Percentiles rank a stretch among this genome's conserved stretches.
These are phyloP conservation scores for Rallus limicola DNA, from an alignment of 2,113 vertebrate species.

Conservation along the genomic window DNA sequence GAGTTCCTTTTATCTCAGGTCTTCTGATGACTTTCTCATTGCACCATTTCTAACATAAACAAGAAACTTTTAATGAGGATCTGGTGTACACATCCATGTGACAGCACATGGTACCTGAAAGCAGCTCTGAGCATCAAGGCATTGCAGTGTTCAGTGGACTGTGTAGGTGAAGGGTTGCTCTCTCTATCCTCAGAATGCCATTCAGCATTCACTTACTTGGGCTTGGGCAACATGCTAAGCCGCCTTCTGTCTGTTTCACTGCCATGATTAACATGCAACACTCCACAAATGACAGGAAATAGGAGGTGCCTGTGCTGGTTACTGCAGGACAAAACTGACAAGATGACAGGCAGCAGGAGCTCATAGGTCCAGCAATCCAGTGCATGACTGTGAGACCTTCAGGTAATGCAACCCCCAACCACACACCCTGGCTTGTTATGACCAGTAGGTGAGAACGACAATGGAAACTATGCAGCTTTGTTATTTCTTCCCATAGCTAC, in stretches of 20 bases:
- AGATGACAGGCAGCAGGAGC: neutral
- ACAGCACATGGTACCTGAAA: constrained; percentile 60
- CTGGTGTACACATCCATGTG: constrained; percentile 15
- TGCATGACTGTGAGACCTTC: neutral
- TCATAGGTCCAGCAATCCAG: neutral
- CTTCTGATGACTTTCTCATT: constrained; percentile 21
- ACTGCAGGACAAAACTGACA: neutral
- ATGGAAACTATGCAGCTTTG: neutral
- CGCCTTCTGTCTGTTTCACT: neutral
- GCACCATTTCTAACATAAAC: constrained; percentile 37
- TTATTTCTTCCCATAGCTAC: neutral
- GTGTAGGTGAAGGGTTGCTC: neutral
- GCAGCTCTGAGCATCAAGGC: constrained; percentile 27
- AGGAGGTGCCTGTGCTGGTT: neutral
- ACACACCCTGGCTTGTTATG: neutral
- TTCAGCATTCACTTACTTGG: neutral
- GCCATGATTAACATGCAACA: neutral
- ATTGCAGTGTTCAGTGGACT: neutral
- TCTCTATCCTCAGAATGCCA: neutral
- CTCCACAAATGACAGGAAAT: neutral
- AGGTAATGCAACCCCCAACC: neutral
- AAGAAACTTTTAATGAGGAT: constrained; percentile 22
- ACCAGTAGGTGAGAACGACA: neutral
- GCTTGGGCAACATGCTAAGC: constrained; percentile 3
- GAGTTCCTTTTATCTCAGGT: constrained; percentile 25